Evolutionary conservation across 2,113 vertebrate species (phyloP).

Genomic region (Odocoileus virginianus): DNA sequence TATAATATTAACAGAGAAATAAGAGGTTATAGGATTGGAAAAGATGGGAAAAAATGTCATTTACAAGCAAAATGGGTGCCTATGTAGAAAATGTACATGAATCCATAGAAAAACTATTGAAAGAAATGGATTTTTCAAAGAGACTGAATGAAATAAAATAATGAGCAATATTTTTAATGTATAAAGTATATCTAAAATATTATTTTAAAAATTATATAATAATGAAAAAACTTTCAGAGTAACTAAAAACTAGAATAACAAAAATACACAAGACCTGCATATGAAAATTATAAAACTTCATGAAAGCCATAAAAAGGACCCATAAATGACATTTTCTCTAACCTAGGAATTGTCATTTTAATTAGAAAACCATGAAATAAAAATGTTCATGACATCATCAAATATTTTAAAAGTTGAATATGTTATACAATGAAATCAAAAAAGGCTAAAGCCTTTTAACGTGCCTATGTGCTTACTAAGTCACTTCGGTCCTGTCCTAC

Average conservation of each 20-base stretch:
- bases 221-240: neutral
- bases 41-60: neutral
- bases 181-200: neutral
- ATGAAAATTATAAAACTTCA: neutral
- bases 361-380: neutral
- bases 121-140: conserved; percentile 4
- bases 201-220: neutral
- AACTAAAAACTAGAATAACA: neutral
- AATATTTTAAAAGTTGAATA: neutral
- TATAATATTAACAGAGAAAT: neutral
- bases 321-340: neutral
- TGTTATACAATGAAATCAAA: neutral
- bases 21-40: neutral
- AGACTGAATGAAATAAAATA: neutral
- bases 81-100: neutral
- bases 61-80: neutral
- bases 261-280: neutral
- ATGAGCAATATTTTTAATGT: neutral
- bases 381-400: neutral
- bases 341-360: neutral
- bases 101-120: neutral
- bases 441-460: neutral
- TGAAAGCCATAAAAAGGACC: neutral
- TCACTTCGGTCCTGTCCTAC: neutral
- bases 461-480: neutral